Conservation (phyloP, 1,140 invertebrate species). For the Drosophila pseudoobscura region DNA sequence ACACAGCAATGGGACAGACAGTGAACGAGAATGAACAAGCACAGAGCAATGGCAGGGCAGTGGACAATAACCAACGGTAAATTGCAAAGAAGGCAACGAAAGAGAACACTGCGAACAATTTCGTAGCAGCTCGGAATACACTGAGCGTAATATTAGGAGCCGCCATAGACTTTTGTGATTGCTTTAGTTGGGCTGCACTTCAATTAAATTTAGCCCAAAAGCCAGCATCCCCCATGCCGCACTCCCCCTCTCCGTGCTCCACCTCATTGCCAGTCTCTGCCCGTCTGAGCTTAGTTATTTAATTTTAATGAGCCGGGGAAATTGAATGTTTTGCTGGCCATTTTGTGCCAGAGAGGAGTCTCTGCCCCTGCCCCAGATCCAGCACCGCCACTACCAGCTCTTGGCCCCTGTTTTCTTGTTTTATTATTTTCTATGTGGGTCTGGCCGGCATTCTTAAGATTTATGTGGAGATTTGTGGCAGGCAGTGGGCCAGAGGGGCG, state of each 20-base stretch:
- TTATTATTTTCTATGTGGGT: slow-evolving; percentile 63
- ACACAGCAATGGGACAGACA: too few species aligned
- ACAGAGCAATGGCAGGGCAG: too few species aligned
- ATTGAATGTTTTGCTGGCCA: slow-evolving; percentile 71
- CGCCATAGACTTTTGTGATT: neutral
- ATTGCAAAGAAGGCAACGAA: too few species aligned
- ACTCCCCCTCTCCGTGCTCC: neutral
- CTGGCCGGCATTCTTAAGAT: slow-evolving; percentile 62
- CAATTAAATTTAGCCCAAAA: slow-evolving; percentile 15
- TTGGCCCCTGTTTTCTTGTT: slow-evolving; percentile 16
- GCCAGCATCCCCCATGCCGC: too few species aligned
- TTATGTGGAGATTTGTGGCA: slow-evolving; percentile 75
- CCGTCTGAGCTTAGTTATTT: slow-evolving; percentile 59
- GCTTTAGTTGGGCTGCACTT: slow-evolving; percentile 7
- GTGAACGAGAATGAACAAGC: too few species aligned
- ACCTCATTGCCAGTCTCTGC: slow-evolving; percentile 5
- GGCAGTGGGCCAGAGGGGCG: slow-evolving; percentile 31
- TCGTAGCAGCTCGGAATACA: too few species aligned
- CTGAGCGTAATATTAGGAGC: too few species aligned
- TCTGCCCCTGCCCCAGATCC: neutral
- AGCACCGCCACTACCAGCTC: too few species aligned
- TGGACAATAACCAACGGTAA: too few species aligned
- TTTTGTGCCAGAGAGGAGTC: slow-evolving; percentile 14
- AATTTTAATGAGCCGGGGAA: slow-evolving; percentile 77
- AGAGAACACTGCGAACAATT: too few species aligned